A percentile compares a stretch with the other conserved stretches of the same genome.
These are phyloP conservation scores for Synchiropus splendidus DNA, from an alignment of 2,113 vertebrate genomes.

Conservation along the genomic window DNA sequence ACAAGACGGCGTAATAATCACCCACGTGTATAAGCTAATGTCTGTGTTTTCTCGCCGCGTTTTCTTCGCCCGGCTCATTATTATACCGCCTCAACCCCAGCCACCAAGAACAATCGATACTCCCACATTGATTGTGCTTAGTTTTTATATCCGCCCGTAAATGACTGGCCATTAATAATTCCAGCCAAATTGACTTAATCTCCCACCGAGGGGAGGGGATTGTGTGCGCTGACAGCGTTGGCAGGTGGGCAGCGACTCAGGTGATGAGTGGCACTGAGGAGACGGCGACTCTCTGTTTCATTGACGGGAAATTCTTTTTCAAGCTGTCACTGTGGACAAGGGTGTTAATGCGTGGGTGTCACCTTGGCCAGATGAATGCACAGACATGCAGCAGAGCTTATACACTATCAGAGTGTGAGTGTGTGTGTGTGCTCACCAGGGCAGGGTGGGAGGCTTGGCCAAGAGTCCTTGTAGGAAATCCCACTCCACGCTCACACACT, in stretches of 20 bases:
- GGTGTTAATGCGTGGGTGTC: constrained; percentile 42
- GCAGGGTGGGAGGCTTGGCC: constrained; percentile 77
- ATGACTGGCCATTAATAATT: constrained; percentile 70
- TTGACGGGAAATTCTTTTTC: constrained; percentile 31
- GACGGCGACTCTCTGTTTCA: constrained; percentile 27
- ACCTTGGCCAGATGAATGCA: constrained; percentile 56
- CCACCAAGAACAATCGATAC: constrained; percentile 69
- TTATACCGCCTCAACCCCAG: constrained; percentile 66
- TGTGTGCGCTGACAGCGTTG: constrained; percentile 38
- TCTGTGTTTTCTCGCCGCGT: constrained; percentile 30
- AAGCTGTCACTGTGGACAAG: constrained; percentile 27
- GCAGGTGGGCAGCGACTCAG: constrained; percentile 40
- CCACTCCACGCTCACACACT: constrained; percentile 79
- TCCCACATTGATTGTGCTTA: constrained; percentile 66
- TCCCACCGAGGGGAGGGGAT: constrained; percentile 50
- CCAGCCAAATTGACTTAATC: constrained; percentile 68
- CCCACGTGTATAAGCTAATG: constrained; percentile 17
- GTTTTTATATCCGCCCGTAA: constrained; percentile 70
- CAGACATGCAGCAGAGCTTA: constrained; percentile 47
- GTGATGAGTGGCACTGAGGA: constrained; percentile 19
- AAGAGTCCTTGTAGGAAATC: constrained; percentile 81
- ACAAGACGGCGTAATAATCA: constrained; percentile 22
- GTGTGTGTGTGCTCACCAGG: constrained; percentile 69
- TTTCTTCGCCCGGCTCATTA: constrained; percentile 61
- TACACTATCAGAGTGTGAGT: constrained; percentile 25